Evolutionary conservation across 2,888 invertebrate genomes (phyloP).

Genomic region (Meteorus colon): DNA sequence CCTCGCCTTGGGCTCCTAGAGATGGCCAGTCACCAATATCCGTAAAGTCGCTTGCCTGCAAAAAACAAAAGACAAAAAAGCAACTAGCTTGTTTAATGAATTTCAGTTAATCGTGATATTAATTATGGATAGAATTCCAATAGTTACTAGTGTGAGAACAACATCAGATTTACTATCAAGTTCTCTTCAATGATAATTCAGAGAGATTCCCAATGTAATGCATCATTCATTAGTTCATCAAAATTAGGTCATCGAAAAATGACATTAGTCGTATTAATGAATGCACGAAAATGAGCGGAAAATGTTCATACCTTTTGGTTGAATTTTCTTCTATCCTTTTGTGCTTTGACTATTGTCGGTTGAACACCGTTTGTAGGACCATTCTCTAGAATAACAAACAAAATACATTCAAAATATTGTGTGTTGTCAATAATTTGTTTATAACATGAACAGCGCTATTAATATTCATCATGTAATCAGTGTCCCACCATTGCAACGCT

Average conservation of each 20-base stretch:
- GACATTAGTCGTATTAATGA: neutral
- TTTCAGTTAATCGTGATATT: neutral
- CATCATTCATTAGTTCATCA: slow-evolving; percentile 9
- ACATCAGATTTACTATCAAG: neutral
- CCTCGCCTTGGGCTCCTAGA: slow-evolving; percentile 81
- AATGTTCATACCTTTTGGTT: slow-evolving; percentile 74
- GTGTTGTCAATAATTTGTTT: too few species aligned
- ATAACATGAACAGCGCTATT: neutral
- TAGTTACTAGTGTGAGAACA: neutral
- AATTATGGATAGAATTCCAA: neutral
- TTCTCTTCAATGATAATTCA: slow-evolving; percentile 31
- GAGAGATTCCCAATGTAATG: slow-evolving; percentile 34
- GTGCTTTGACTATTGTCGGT: slow-evolving; percentile 73
- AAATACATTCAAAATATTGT: neutral
- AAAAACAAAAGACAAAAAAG: slow-evolving; percentile 55
- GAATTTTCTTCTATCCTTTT: slow-evolving; percentile 75
- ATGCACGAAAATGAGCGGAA: slow-evolving; percentile 12
- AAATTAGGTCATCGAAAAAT: neutral
- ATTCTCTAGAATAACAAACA: slow-evolving; percentile 65
- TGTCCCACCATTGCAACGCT: neutral
- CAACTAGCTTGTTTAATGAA: slow-evolving; percentile 14
- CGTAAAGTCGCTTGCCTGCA: slow-evolving; percentile 89
- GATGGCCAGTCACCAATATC: slow-evolving; percentile 96
- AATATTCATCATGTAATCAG: slow-evolving; percentile 6
- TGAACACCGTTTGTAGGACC: slow-evolving; percentile 62